These are phyloP conservation scores for Phasianus colchicus DNA, from an alignment of 2,113 vertebrate species.

Conservation along the genomic window DNA sequence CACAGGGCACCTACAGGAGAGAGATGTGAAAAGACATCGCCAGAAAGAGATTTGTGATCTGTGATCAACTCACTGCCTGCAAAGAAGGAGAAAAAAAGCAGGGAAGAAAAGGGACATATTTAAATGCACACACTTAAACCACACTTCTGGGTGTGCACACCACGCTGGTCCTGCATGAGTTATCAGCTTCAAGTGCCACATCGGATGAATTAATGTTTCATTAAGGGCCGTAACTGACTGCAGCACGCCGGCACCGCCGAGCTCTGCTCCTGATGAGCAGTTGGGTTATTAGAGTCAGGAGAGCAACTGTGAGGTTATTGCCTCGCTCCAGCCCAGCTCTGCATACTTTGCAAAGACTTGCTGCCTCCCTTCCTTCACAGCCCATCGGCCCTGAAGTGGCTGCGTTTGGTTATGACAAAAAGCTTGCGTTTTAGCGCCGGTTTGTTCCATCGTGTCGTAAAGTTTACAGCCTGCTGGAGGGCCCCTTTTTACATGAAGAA, in stretches of 20 bases:
- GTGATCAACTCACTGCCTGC: not conserved
- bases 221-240: not conserved
- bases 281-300: constrained; percentile 46
- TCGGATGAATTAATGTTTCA: constrained; percentile 10
- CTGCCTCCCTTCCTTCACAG: not conserved
- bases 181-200: rapidly evolving
- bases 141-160: not conserved
- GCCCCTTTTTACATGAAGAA: constrained; percentile 22
- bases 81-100: not conserved
- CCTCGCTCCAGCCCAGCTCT: not conserved
- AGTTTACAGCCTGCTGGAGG: constrained; percentile 48
- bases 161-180: not conserved
- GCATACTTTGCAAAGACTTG: not conserved
- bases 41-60: not conserved
- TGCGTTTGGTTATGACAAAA: constrained; percentile 5
- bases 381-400: rapidly evolving
- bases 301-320: constrained; percentile 33
- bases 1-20: not conserved
- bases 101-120: not conserved
- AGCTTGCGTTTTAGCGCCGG: not conserved
- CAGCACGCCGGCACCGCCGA: rapidly evolving
- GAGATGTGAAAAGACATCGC: not conserved
- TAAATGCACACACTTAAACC: not conserved
- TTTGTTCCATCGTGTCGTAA: not conserved
- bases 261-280: not conserved